Evolutionary conservation across 2,888 invertebrate genomes (phyloP).

Genomic region (Bursaphelenchus okinawaensis): DNA sequence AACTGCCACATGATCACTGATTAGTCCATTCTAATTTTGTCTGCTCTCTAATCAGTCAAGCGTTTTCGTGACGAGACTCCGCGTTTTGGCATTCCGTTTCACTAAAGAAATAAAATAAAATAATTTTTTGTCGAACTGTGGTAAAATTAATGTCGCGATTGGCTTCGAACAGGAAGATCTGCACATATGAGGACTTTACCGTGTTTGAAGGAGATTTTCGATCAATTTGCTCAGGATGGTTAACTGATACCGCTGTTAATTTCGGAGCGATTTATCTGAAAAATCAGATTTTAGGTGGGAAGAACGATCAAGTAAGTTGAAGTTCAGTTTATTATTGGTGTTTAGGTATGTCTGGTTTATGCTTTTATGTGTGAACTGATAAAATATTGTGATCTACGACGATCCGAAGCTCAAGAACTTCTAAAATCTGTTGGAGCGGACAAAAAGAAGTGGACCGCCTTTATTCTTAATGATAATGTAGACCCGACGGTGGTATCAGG

Average conservation of each 20-base stretch:
- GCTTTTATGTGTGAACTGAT: slow-evolving; percentile 14
- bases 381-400: neutral
- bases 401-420: slow-evolving; percentile 1
- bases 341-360: slow-evolving; percentile 9
- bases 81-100: neutral
- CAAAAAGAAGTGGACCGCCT: slow-evolving; percentile 12
- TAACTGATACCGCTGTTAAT: slow-evolving; percentile 19
- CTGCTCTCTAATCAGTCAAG: no score
- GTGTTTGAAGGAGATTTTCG: slow-evolving; percentile 9
- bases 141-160: neutral
- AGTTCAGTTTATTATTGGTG: neutral
- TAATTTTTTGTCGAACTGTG: no score
- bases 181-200: slow-evolving; percentile 9
- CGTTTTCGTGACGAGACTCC: no score
- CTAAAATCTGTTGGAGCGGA: slow-evolving; percentile 2
- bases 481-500: slow-evolving; percentile 17
- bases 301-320: slow-evolving; percentile 1
- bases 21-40: no score
- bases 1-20: no score
- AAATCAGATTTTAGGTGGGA: slow-evolving; percentile 8
- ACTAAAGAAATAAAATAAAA: neutral
- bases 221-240: slow-evolving; percentile 8
- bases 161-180: slow-evolving; percentile 6
- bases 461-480: slow-evolving; percentile 18
- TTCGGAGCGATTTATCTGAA: slow-evolving; percentile 17